Base-by-base conservation (phyloP, 1,140 invertebrate species). In the Drosophila mojavensis region DNA sequence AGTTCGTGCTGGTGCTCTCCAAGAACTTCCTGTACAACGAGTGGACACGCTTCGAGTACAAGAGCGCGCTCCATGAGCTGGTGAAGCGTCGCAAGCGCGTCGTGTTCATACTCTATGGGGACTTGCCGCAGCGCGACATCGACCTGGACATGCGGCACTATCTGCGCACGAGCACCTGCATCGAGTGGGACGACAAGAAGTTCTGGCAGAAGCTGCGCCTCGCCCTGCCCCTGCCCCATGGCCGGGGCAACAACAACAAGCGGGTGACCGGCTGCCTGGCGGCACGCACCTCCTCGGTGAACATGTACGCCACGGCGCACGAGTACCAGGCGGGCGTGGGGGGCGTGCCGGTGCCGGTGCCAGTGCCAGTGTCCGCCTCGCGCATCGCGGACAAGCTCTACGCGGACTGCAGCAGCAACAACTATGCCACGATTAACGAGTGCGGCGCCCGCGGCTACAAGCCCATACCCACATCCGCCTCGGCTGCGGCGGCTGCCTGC, bases 131-230 rank as follows among this genome's bases (percentile, higher is more conserved):
- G 64, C 94, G 96, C 47, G 97, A 98, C 92, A 94, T 99, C 50
- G 98, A 98, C 92, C 95, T 96, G 45, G 97, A 98, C 93, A 94
- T 99, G 71, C 94, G 96, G 73, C 94, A 97, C 79, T 97, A 97
- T 93, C 94, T 98, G 69, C 96, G 98, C 81, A 97, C 97, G 11
- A 97, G 97, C 93, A 97, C 97, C 91, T 97, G 95, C 93, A 95
- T 98, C 81, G 96, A 97, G 89, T 98, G 97, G 96, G 97, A 96
- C 63, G 97, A 98, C 93, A 96, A 97, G 91, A 95, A 97, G 82
- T 99, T 99, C 93, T 99, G 98, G 98, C 96, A 98, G 88, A 98
- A 98, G 93, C 94, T 99, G 55, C 95, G 96, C 81, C 98, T 97
- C 85, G 96, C 97, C 20, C 95, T 98, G 95, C 83, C 81, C 0